Conservation (phyloP, 2,888 invertebrate genomes). For the Odontocolon sp. region DNA sequence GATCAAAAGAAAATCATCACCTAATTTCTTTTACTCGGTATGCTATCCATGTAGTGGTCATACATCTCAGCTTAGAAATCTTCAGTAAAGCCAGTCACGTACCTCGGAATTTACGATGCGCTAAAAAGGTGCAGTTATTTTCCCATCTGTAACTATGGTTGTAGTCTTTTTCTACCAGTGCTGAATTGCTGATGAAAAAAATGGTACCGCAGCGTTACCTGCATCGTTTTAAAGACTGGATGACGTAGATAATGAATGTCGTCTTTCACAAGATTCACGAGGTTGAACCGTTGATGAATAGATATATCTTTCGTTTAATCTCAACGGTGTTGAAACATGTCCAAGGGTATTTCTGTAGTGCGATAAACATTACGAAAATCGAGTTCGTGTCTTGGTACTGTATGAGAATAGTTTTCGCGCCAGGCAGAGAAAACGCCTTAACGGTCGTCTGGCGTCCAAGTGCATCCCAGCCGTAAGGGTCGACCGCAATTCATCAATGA, state of each 20-base stretch:
- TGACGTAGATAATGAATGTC: neutral
- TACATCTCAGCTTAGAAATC: slow-evolving; percentile 19
- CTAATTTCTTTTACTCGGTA: too few relatives aligned
- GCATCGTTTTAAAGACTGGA: neutral
- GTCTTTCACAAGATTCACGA: slow-evolving; percentile 12
- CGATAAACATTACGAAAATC: slow-evolving; percentile 49
- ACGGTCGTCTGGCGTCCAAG: neutral
- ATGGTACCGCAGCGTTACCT: neutral
- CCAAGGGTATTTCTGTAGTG: slow-evolving; percentile 31
- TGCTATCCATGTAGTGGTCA: neutral
- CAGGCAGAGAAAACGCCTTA: slow-evolving; percentile 26
- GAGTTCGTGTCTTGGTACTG: slow-evolving; percentile 18
- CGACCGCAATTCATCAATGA: slow-evolving; percentile 60
- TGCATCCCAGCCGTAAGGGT: slow-evolving; percentile 27
- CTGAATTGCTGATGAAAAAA: slow-evolving; percentile 34
- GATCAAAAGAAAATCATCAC: too few relatives aligned
- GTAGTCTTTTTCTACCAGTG: slow-evolving; percentile 26
- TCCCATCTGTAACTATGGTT: slow-evolving; percentile 48
- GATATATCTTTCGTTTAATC: slow-evolving; percentile 30
- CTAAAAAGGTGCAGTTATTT: slow-evolving; percentile 57
- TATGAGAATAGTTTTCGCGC: too few relatives aligned
- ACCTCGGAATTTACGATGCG: slow-evolving; percentile 55
- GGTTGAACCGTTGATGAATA: slow-evolving; percentile 34
- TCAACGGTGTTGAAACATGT: slow-evolving; percentile 15
- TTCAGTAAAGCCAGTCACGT: slow-evolving; percentile 43